Conservation (phyloP, 2,113 vertebrate species). For the Myocastor coypus region DNA sequence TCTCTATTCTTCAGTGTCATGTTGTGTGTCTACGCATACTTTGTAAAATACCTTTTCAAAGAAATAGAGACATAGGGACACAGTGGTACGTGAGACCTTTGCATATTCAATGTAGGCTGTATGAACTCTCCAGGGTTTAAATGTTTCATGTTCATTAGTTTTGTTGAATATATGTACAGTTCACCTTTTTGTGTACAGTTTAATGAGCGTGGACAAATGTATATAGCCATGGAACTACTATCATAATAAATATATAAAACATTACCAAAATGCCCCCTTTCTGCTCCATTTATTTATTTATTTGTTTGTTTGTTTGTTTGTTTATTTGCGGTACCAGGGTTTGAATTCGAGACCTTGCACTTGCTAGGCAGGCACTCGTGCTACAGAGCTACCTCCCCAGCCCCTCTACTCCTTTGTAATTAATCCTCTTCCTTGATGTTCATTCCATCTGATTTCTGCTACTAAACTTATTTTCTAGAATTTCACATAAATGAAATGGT, state of each 20-base stretch:
- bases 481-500: not conserved
- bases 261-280: not conserved
- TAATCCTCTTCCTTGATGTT: not conserved
- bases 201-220: constrained; percentile 29
- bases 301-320: too few species aligned
- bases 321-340: too few species aligned
- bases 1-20: not conserved
- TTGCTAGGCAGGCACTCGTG: too few species aligned
- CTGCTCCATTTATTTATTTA: too few species aligned
- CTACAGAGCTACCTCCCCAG: too few species aligned
- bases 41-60: constrained; percentile 21
- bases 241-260: not conserved
- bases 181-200: not conserved
- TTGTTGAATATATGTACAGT: not conserved
- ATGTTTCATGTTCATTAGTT: not conserved
- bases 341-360: too few species aligned
- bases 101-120: not conserved
- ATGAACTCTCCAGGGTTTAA: constrained; percentile 9
- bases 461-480: not conserved
- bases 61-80: not conserved
- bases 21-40: not conserved
- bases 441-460: not conserved
- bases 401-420: not conserved
- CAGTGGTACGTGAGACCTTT: not conserved
- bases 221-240: not conserved